Base-by-base conservation (phyloP, 2,888 invertebrate genomes). In the Leucoptera coffeella region DNA sequence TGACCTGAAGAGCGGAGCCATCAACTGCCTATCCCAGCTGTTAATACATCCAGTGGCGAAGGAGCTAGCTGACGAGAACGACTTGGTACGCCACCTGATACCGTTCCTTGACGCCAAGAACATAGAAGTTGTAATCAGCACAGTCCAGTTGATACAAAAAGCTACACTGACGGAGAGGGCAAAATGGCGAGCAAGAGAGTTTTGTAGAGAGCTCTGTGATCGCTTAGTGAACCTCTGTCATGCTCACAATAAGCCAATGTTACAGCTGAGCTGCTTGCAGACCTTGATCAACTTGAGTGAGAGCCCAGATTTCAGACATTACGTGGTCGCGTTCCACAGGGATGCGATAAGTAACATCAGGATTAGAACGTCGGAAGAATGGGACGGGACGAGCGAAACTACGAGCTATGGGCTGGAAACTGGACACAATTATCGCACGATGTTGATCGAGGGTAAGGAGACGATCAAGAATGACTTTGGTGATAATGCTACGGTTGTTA, bases 121-220 rank as follows among this genome's bases (percentile, higher is more conserved):
- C 1, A 38, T 50, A 6, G 48, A 53, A 25, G 41, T 64, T 1
- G 32, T 51, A 2, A 48, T 60, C 2, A 53, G 56, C 32, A 47
- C 58, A 1, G 42, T 49, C 0, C 53, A 51, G 4, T 37, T 65
- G 0, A 47, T 69, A 50, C 32, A 33, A 5, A 58, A 50, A 19
- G 57, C 58, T 0, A 67, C 69, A 0, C 15, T 56, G 12, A 67
- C 65, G 0, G 56, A 53, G 0, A 42, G 51, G 1, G 58, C 67
- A 0, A 59, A 65, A 38, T 67, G 67, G 67, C 51, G 64, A 0
- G 56, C 54, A 0, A 64, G 59, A 25, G 62, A 67, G 31, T 40
- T 36, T 12, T 40, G 43, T 20, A 31, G 29, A 5, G 50, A 52
- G 2, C 29, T 67, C 2, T 52, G 55, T 0, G 50, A 40, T 17